Evolutionary conservation across 2,888 invertebrate genomes (phyloP).

Genomic region (Oligia fasciuncula): DNA sequence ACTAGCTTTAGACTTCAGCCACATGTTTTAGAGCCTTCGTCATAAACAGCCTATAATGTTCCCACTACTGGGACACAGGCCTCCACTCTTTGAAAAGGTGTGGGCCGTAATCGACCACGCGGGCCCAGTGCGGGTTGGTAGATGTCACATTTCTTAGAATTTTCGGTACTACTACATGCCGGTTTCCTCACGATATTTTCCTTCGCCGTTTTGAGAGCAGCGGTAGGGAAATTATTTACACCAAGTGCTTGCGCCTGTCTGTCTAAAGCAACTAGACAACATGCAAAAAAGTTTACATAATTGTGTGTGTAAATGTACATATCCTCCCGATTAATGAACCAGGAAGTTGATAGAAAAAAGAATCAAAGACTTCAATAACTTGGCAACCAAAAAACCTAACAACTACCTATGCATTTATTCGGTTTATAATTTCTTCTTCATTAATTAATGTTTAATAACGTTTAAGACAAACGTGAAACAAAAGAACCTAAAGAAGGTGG

Average conservation of each 20-base stretch:
- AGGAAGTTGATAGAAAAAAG: conserved; percentile 23
- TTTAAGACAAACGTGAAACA: conserved; percentile 18
- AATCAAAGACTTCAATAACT: conserved; percentile 20
- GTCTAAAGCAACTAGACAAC: neutral
- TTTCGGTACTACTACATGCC: neutral
- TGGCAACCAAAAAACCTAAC: conserved; percentile 3
- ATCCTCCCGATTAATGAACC: conserved; percentile 15
- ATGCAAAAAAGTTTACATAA: neutral
- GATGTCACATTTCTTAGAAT: neutral
- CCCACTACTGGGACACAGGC: no score
- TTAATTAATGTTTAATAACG: conserved; percentile 9
- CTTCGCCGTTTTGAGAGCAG: no score
- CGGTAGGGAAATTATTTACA: no score
- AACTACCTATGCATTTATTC: conserved; percentile 37
- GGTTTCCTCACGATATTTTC: no score
- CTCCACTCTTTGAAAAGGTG: no score
- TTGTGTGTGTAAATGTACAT: conserved; percentile 1
- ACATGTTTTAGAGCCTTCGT: neutral
- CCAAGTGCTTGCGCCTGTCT: no score
- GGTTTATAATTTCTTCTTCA: conserved; percentile 17
- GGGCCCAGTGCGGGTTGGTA: no score
- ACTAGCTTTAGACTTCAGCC: neutral
- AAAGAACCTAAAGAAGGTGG: no score
- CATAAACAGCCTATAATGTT: no score
- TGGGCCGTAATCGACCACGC: no score